Percentiles rank a stretch among this genome's conserved stretches.
Evolutionary conservation across 2,113 vertebrate species (phyloP).

Genomic region (Otus sunia): DNA sequence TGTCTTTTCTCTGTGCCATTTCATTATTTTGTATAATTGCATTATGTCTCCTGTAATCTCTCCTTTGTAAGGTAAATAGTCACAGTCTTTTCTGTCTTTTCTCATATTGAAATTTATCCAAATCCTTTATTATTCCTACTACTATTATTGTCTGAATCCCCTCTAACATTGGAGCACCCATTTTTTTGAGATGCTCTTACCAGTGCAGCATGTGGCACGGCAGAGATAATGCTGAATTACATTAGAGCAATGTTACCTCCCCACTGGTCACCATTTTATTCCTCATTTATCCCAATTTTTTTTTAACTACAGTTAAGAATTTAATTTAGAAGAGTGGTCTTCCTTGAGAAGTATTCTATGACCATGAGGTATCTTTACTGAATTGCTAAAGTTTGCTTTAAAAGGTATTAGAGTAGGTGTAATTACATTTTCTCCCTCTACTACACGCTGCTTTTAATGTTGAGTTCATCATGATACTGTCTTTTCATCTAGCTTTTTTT

Average conservation of each 20-base stretch:
- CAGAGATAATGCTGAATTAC: neutral
- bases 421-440: neutral
- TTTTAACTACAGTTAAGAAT: neutral
- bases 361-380: neutral
- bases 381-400: neutral
- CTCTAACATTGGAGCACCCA: neutral
- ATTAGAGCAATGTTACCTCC: neutral
- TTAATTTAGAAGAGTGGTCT: neutral
- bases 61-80: neutral
- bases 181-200: neutral
- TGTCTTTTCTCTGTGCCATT: neutral
- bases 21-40: neutral
- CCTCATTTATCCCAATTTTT: neutral
- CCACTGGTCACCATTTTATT: neutral
- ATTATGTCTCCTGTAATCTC: neutral
- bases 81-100: neutral
- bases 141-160: neutral
- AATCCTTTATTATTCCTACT: neutral
- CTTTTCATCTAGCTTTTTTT: neutral
- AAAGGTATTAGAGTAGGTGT: neutral
- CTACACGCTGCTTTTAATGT: neutral
- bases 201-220: neutral
- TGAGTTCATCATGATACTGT: neutral
- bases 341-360: neutral
- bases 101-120: neutral